Percentiles rank a stretch among this genome's conserved stretches.
These are phyloP conservation scores for Stratiomys singularior DNA, from an alignment of 2,888 invertebrate genomes.

Conservation along the genomic window DNA sequence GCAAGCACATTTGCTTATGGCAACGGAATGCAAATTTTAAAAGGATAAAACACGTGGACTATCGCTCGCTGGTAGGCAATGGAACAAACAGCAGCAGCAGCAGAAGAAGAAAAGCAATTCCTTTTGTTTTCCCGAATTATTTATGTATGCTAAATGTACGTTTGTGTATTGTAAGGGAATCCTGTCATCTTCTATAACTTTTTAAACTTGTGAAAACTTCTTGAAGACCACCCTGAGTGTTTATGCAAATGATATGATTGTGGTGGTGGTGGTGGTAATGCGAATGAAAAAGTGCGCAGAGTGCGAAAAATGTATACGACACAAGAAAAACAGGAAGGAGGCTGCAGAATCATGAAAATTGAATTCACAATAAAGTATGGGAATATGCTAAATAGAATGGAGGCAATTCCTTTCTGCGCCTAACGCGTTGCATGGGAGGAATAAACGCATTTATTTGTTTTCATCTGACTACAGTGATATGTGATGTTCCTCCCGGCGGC, in stretches of 20 bases:
- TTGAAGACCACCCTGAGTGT: slow-evolving; percentile 19
- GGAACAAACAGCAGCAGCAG: background rate
- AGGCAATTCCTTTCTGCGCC: background rate
- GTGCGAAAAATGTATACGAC: background rate
- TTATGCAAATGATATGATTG: slow-evolving; percentile 23
- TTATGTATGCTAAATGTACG: background rate
- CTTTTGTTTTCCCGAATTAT: background rate
- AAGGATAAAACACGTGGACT: background rate
- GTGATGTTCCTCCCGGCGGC: background rate
- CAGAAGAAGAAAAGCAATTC: background rate
- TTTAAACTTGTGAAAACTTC: slow-evolving; percentile 24
- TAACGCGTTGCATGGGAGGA: background rate
- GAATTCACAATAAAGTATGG: background rate
- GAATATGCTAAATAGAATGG: slow-evolving; percentile 2
- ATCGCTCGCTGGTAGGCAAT: background rate
- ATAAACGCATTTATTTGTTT: background rate
- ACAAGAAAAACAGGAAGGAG: background rate
- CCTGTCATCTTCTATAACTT: slow-evolving; percentile 12
- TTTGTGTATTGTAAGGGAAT: background rate
- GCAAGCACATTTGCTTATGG: background rate
- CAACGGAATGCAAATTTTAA: background rate
- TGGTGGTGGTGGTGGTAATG: background rate
- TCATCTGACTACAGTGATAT: background rate
- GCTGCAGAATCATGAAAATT: background rate
- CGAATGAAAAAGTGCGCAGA: background rate